A percentile compares a stretch with the other conserved stretches of the same genome.
phyloP scores from a whole-genome alignment of 2,888 invertebrate species.

The Dorcus parallelipipedus region DNA sequence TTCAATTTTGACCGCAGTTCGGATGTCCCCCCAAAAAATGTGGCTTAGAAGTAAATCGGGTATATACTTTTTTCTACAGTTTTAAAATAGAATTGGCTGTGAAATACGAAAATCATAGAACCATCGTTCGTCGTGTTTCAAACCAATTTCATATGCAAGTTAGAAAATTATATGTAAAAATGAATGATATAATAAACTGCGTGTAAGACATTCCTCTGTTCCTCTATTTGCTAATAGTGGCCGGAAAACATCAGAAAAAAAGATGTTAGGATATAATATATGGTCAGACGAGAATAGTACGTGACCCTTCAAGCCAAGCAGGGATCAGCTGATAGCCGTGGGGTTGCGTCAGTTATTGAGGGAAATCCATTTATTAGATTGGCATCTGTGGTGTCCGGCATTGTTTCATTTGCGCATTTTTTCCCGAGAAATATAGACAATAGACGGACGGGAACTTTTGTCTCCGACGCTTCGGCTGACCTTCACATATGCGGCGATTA shows the following conservation, averaged over 20 bases:
- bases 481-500: conserved; percentile 13
- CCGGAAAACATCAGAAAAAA: conserved; percentile 8
- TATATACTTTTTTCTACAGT: too few relatives aligned
- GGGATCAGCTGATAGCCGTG: conserved; percentile 30
- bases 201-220: background rate
- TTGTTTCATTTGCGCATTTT: background rate
- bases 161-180: too few relatives aligned
- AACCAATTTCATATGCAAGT: too few relatives aligned
- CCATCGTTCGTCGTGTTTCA: too few relatives aligned
- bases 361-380: conserved; percentile 29
- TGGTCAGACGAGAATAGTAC: conserved; percentile 27
- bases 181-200: too few relatives aligned
- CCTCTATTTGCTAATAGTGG: background rate
- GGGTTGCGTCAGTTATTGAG: conserved; percentile 29
- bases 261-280: conserved; percentile 17
- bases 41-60: too few relatives aligned
- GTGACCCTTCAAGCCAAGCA: conserved; percentile 30
- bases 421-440: conserved; percentile 1
- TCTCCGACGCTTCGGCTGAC: conserved; percentile 2
- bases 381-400: conserved; percentile 23
- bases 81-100: too few relatives aligned
- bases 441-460: background rate
- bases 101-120: too few relatives aligned
- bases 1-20: too few relatives aligned
- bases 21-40: too few relatives aligned